Evolutionary conservation across 2,888 invertebrate genomes (phyloP), one percentile per base, ranked within the genome.

Genomic region (Agrochola macilenta): DNA sequence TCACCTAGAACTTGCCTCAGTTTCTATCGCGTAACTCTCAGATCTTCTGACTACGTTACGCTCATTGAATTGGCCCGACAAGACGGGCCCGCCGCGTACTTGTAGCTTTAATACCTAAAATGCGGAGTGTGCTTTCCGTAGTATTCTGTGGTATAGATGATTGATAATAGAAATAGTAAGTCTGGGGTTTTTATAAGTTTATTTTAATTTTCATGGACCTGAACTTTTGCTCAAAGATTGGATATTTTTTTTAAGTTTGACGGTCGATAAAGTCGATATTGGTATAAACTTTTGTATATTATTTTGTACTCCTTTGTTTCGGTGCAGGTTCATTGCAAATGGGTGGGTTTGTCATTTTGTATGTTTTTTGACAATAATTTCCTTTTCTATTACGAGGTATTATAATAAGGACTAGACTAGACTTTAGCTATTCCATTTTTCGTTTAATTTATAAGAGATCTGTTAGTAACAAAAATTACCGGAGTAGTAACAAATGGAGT

Each of bases 381-480:
- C 80, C 84, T 84, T 88, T 89, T 80, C 58, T 74, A 81, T 88
- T 91, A 91, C 91, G 90, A 91, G 92, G 91, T 92, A 91, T 87
- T 91, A 91, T 83, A 79, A 66, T 86, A 85, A 78, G 71, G 46
- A 76, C 52, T 76, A 71, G 20, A 2, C 39, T 72, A 52, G 9
- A 35, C 17, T 54, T 9, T 70, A 46, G 5, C 9, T 52, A 30
- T 30, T 20, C 11, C 17, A 14, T 64, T 60, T 46, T 74, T 39
- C 11, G 30, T 72, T 70, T 17, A 35, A 46, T 61, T 63, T 69
- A n/a, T 76, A 69, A 43, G 43, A 17, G 2, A 35, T 49, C 39
- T 5, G 30, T 60, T 35, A 30, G 2, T 39, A 58, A 9, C 23
- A n/a, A 23, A 78, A 49, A 43, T 17, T n/a, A 43, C 60, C 14